phyloP scores from a whole-genome alignment of 2,797 vertebrate genomes.

The Picus viridis region DNA sequence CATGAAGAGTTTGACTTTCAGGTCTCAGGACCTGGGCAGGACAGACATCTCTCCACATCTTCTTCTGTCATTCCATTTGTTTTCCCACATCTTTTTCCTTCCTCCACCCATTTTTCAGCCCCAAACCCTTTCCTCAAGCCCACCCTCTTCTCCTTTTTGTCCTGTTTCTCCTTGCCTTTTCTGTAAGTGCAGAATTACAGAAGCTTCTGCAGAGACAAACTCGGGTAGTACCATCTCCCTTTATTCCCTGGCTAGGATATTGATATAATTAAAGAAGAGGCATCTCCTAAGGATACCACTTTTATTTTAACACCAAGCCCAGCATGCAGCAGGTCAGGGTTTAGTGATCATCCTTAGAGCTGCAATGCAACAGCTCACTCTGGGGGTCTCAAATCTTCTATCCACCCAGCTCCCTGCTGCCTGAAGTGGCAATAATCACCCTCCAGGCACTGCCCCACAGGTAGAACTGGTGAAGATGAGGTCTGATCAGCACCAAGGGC shows the following conservation, averaged over 20 bases:
- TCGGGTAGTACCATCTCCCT: neutral
- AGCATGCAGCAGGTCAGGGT: neutral
- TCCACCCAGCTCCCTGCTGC: neutral
- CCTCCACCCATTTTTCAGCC: neutral
- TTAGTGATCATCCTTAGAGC: neutral
- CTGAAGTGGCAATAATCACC: neutral
- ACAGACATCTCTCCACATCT: neutral
- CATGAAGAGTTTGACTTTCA: neutral
- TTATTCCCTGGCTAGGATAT: neutral
- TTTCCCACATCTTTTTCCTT: neutral
- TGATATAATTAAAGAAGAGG: neutral
- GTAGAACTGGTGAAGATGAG: accelerated
- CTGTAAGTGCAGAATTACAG: neutral
- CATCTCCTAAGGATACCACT: neutral
- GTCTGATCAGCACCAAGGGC: neutral
- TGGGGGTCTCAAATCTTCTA: neutral
- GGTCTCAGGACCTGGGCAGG: neutral
- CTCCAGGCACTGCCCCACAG: neutral
- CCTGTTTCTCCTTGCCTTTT: neutral
- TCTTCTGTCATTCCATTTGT: neutral
- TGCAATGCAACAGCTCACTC: accelerated
- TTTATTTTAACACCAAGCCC: neutral
- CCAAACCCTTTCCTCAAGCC: neutral
- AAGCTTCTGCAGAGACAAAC: neutral
- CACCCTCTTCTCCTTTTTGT: neutral